phyloP scores from a whole-genome alignment of 2,113 vertebrate genomes.

The Gracilinanus agilis region DNA sequence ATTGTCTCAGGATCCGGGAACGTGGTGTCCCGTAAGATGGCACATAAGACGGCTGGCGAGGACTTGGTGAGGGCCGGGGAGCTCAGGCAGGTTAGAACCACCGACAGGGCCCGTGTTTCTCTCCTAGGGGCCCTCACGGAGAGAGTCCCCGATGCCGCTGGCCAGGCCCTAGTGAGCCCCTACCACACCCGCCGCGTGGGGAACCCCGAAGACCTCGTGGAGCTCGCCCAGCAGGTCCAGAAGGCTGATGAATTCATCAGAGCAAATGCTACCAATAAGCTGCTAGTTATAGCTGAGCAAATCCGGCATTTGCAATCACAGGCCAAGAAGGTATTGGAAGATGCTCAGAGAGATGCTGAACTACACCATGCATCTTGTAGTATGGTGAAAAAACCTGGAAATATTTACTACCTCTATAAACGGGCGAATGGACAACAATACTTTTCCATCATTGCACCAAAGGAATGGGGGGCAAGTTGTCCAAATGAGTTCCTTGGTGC shows the following conservation, averaged over 20 bases:
- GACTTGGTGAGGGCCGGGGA: accelerated
- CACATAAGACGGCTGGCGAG: accelerated
- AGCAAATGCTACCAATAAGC: conserved; percentile 93
- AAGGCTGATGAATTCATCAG: conserved; percentile 93
- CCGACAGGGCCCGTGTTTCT: conserved; percentile 44
- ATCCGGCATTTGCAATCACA: conserved; percentile 95
- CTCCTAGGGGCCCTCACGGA: conserved; percentile 71
- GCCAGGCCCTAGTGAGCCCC: conserved; percentile 82
- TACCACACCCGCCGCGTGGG: conserved; percentile 89
- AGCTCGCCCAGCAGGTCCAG: conserved; percentile 93
- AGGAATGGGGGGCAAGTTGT: conserved; percentile 94
- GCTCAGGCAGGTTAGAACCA: background rate
- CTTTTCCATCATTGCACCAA: conserved; percentile 96
- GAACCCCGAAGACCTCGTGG: conserved; percentile 92
- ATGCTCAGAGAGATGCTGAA: conserved; percentile 93
- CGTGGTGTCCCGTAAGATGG: accelerated
- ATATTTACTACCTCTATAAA: conserved; percentile 93
- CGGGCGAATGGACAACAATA: conserved; percentile 94
- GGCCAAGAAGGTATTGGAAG: conserved; percentile 95
- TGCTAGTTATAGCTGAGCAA: conserved; percentile 95
- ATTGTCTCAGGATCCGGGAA: too few species aligned
- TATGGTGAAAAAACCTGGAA: conserved; percentile 96
- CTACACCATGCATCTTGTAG: conserved; percentile 96
- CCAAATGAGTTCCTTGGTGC: conserved; percentile 93
- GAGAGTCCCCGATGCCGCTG: conserved; percentile 18